phyloP scores from a whole-genome alignment of 2,888 invertebrate species.

The Helicoverpa assulta region DNA sequence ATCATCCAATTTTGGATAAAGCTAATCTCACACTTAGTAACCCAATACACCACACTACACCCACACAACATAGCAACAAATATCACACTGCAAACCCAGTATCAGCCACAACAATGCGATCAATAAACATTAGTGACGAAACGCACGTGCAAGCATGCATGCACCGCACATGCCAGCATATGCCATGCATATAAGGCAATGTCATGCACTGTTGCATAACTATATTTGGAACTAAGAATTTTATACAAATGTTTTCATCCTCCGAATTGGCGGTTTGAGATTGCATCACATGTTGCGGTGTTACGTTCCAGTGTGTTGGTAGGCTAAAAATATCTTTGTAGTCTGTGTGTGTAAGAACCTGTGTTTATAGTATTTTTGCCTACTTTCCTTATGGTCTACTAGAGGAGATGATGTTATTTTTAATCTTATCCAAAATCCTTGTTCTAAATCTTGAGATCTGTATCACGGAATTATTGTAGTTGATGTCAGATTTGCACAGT shows the following conservation, averaged over 20 bases:
- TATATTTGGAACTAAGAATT: constrained; percentile 46
- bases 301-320: constrained; percentile 6
- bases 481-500: no score
- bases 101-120: constrained; percentile 43
- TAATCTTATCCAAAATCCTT: no score
- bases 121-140: constrained; percentile 48
- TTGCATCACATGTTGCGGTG: constrained; percentile 7
- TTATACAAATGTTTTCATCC: constrained; percentile 26
- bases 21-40: no score
- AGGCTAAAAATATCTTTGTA: not conserved
- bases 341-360: not conserved
- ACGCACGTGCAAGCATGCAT: constrained; percentile 48
- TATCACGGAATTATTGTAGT: no score
- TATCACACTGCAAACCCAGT: not conserved
- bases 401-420: no score
- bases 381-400: not conserved
- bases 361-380: not conserved
- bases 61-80: constrained; percentile 2
- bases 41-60: not conserved
- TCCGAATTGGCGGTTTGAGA: constrained; percentile 41
- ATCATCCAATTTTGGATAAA: no score
- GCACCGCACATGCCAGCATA: constrained; percentile 28
- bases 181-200: constrained; percentile 29
- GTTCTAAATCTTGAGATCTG: no score
- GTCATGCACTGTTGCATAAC: constrained; percentile 49